A percentile compares a stretch with the other conserved stretches of the same genome.
Conservation (phyloP, 1,140 invertebrate species). For the Phenacoccus solenopsis region DNA sequence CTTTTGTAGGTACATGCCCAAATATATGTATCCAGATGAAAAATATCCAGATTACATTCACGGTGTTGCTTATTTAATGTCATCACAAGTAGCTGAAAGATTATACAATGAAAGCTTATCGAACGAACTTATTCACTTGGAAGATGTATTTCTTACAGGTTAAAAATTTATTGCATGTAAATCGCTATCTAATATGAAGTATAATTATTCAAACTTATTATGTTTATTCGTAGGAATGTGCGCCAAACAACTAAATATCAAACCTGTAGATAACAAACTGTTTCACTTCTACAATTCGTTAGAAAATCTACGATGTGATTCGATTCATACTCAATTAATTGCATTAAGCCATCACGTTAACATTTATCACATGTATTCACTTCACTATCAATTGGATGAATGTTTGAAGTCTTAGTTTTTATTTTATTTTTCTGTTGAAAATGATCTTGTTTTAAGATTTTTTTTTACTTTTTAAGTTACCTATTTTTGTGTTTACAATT, state of each 20-base stretch:
- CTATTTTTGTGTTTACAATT: too few species aligned
- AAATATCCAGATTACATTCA: constrained; percentile 73
- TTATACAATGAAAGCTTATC: constrained; percentile 54
- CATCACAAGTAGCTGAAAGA: constrained; percentile 46
- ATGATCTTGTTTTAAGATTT: too few species aligned
- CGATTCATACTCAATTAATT: not conserved
- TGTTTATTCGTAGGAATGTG: not conserved
- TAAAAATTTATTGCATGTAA: not conserved
- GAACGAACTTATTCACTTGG: constrained; percentile 60
- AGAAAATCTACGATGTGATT: not conserved
- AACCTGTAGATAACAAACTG: not conserved
- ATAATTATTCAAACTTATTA: too few species aligned
- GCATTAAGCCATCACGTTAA: not conserved
- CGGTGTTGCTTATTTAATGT: constrained; percentile 70
- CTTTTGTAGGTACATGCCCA: constrained; percentile 38
- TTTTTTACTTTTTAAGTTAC: too few species aligned
- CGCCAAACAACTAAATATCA: not conserved
- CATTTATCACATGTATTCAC: not conserved
- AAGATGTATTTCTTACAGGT: constrained; percentile 80
- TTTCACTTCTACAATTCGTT: not conserved
- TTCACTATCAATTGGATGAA: not conserved
- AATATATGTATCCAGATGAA: constrained; percentile 58
- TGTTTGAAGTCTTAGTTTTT: too few species aligned
- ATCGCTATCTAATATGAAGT: too few species aligned
- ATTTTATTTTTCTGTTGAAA: too few species aligned